These are phyloP conservation scores for Ascaphus truei DNA, from an alignment of 2,113 vertebrate genomes.

Conservation along the genomic window DNA sequence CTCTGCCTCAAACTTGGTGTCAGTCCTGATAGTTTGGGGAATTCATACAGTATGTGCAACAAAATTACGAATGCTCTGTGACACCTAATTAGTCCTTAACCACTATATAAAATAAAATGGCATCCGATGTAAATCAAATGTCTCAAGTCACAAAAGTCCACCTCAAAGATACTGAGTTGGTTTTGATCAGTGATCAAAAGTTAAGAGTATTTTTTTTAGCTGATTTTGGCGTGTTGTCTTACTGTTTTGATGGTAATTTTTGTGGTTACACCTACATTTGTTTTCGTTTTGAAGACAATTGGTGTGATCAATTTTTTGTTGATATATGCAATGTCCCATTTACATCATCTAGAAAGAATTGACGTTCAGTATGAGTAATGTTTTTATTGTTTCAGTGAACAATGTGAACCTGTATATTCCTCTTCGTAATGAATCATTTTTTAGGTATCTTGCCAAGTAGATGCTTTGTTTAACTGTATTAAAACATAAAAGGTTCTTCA, in stretches of 20 bases:
- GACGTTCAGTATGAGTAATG: constrained; percentile 30
- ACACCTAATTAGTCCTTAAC: no score
- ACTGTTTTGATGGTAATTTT: background rate
- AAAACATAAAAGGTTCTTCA: constrained; percentile 15
- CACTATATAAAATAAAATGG: no score
- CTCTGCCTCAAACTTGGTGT: no score
- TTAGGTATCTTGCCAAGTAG: constrained; percentile 21
- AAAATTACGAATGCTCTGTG: no score
- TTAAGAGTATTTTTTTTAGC: no score
- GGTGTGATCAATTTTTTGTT: background rate
- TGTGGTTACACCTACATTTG: background rate
- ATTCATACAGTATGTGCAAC: no score
- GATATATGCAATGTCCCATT: background rate
- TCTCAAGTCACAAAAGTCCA: no score
- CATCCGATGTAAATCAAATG: no score
- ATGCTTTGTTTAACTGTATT: constrained; percentile 11
- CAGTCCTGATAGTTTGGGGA: no score
- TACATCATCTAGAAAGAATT: constrained; percentile 2
- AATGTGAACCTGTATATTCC: constrained; percentile 6
- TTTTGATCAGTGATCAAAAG: no score
- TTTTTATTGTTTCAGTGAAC: constrained; percentile 27
- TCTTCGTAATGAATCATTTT: background rate
- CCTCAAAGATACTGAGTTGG: no score
- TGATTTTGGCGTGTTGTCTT: background rate
- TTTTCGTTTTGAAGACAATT: background rate